Percentiles rank a stretch among this genome's conserved stretches.
These are phyloP conservation scores for Cavia porcellus DNA, from an alignment of 2,113 vertebrate species.

Conservation along the genomic window DNA sequence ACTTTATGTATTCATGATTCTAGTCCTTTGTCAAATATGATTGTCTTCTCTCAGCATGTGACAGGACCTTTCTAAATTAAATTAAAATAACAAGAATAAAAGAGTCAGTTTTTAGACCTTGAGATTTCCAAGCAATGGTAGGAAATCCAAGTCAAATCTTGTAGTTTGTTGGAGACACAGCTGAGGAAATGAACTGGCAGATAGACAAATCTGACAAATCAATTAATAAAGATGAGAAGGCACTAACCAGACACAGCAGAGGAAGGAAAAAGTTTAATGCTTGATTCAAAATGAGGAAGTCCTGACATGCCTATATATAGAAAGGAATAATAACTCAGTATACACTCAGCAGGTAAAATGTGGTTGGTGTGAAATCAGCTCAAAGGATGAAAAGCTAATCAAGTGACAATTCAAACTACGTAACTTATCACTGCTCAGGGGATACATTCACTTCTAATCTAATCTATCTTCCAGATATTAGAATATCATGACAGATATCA, in stretches of 20 bases:
- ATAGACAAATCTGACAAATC: neutral
- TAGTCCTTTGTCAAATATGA: neutral
- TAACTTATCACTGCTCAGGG: neutral
- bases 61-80: neutral
- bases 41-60: neutral
- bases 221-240: neutral
- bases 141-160: neutral
- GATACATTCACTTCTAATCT: neutral
- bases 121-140: neutral
- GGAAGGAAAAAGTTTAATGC: constrained; percentile 15
- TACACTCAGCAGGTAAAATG: neutral
- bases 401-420: neutral
- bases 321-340: neutral
- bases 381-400: neutral
- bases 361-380: neutral
- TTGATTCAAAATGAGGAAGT: constrained; percentile 30
- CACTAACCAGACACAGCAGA: neutral
- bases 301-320: neutral
- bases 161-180: neutral
- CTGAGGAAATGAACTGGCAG: neutral
- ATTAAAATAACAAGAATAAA: neutral
- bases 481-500: neutral
- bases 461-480: neutral
- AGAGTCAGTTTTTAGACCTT: neutral
- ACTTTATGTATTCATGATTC: neutral